A percentile compares a stretch with the other conserved stretches of the same genome.
These are phyloP conservation scores for Rhyacophila evoluta DNA, from an alignment of 2,888 invertebrate genomes.

Conservation along the genomic window DNA sequence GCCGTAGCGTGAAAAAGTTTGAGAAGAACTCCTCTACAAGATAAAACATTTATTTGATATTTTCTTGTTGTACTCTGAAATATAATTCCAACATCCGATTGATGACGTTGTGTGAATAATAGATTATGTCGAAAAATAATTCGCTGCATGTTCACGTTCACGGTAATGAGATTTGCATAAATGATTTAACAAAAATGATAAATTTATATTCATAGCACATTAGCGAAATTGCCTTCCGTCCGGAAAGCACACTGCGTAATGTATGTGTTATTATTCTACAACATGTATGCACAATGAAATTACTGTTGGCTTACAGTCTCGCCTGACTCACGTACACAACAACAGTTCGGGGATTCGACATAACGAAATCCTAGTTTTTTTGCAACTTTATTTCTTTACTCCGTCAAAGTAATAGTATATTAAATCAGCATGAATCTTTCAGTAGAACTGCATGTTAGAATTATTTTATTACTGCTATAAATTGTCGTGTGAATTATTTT, in stretches of 20 bases:
- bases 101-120: neutral
- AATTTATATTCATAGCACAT: constrained; percentile 4
- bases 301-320: neutral
- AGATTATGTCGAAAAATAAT: neutral
- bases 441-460: too few relatives aligned
- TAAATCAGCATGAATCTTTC: too few relatives aligned
- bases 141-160: neutral
- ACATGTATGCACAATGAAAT: neutral
- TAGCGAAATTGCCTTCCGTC: neutral
- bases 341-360: too few relatives aligned
- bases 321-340: neutral
- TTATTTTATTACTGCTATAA: too few relatives aligned
- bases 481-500: too few relatives aligned
- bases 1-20: too few relatives aligned
- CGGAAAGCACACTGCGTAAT: neutral
- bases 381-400: neutral
- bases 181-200: neutral
- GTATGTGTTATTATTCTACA: too few relatives aligned
- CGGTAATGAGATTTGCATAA: neutral
- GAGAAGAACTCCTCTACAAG: too few relatives aligned
- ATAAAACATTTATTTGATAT: too few relatives aligned
- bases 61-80: neutral
- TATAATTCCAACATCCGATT: neutral
- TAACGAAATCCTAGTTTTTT: neutral
- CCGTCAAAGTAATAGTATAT: neutral